Evolutionary conservation across 2,797 vertebrate species (phyloP), one percentile per base, ranked within the genome.

Genomic region (Enteromius trimaculatus): DNA sequence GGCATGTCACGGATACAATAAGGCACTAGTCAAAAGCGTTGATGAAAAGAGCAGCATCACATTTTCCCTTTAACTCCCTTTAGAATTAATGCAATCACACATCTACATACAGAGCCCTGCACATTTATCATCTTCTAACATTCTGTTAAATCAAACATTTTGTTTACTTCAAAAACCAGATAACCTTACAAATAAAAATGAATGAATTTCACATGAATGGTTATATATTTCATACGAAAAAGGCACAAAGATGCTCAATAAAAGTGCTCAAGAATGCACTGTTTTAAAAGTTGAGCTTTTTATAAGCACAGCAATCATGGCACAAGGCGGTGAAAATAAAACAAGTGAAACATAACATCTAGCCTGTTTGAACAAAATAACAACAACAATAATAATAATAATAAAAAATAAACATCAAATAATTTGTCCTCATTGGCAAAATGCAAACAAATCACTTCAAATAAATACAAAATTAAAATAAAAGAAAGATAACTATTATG

Each of bases 1-100:
- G 74, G 70, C 39, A 79, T 86, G 86, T 85, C 84, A 86, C 65
- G 74, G 78, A 81, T 75, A 79, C 84, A 87, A 86, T 82, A 86
- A 86, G 47, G 82, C 62, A 81, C 60, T 65, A 86, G 83, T 85
- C 85, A 80, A 85, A 86, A 77, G 51, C 19, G 47, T 82, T 70
- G 78, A 88, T 82, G 84, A 82, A 84, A 86, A 77, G 70, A 82
- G 72, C 42, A 80, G 47, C 60, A 44, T 60, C 44, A 70, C 74
- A 19, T 55, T 79, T 79, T 80, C 60, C 47, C 65, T 79, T 77
- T 16, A 62, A 76, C 65, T 82, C 68, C 58, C 82, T 77, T 72
- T 72, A 70, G 66, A 80, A 70, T 77, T 65, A 86, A 84, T 84
- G 84, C 76, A 84, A 82, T 62, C 66, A 74, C 47, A 77, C 79